Base-by-base conservation (phyloP, 2,888 invertebrate species). In the Drosophila mettleri region DNA sequence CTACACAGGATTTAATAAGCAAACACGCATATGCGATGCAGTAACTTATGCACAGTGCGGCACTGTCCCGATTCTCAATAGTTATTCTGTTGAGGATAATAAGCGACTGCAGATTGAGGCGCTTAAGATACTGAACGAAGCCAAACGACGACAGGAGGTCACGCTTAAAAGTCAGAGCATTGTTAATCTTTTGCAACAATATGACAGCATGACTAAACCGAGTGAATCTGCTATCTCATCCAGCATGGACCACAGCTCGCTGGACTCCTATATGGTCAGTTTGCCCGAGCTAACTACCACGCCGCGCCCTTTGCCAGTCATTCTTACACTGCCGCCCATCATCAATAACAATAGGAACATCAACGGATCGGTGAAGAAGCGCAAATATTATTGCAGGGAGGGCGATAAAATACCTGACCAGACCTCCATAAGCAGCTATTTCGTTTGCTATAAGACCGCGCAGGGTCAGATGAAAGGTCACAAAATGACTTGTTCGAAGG, bases 341-440 rank as follows among this genome's bases (percentile, higher is more conserved):
- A 33, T 38, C 48, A 58, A 43, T 9, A 33, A 31, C n/a, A 46
- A 18, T 16, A 45, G 10, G 16, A 31, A 31, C 31, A 29, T 7
- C 12, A 20, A 20, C 27, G 62, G 54, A 0, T 34, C 67, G 5
- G 49, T 51, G 1, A 92, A 90, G 65, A 91, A 90, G 53, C 86
- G 91, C 2, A 91, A 91, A 53, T 91, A 92, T 64, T 92, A 92
- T 60, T 93, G 93, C 64, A 89, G 89, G 29, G 92, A 92, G 62
- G 91, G 92, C 3, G 93, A 93, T 31, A 93, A 93, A 81, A 90
- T 92, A 9, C 91, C 92, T 2, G 93, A 93, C 80, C 90, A 91
- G 46, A 90, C 90, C 2, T 93, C 93, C 1, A 90, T 92, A 8
- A 90, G 81, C 34, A 92, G 91, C 78, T 93, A 93, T 67, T 93